Evolutionary conservation across 2,888 invertebrate species (phyloP).

Genomic region (Cheilosia variabilis): DNA sequence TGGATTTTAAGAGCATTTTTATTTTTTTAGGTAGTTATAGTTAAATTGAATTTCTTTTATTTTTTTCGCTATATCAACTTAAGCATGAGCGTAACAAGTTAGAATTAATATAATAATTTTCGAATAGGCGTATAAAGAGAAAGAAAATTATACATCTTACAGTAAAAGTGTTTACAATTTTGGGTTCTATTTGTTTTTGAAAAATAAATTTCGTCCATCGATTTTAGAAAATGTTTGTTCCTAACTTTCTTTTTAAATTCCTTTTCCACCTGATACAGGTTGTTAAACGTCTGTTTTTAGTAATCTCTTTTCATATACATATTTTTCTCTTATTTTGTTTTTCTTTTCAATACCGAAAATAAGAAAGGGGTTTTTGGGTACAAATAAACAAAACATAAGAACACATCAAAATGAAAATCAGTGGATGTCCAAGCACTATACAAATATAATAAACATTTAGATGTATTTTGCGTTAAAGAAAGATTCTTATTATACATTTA

Average conservation of each 20-base stretch:
- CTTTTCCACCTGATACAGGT: conserved; percentile 74
- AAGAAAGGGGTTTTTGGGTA: neutral
- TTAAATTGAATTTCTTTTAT: conserved; percentile 15
- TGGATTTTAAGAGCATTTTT: conserved; percentile 49
- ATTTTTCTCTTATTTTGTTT: conserved; percentile 26
- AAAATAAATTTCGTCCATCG: conserved; percentile 11
- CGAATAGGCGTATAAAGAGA: conserved; percentile 12
- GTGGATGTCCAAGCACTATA: conserved; percentile 66
- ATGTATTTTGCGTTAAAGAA: conserved; percentile 13
- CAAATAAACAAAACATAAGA: conserved; percentile 1
- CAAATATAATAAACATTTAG: conserved; percentile 34
- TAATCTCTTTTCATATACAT: conserved; percentile 36
- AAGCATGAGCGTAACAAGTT: conserved; percentile 44
- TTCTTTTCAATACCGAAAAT: conserved; percentile 15
- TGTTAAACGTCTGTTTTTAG: conserved; percentile 50
- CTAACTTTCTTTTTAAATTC: conserved; percentile 48
- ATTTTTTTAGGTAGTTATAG: conserved; percentile 3
- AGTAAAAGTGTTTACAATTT: neutral
- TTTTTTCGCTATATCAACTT: conserved; percentile 19
- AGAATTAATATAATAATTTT: conserved; percentile 11
- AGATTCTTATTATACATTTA: conserved; percentile 17
- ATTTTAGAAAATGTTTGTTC: conserved; percentile 10
- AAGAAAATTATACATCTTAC: neutral
- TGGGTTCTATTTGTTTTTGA: neutral
- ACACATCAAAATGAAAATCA: conserved; percentile 11